Conservation (phyloP, 2,113 vertebrate genomes). For the Genyomyrus donnyi region DNA sequence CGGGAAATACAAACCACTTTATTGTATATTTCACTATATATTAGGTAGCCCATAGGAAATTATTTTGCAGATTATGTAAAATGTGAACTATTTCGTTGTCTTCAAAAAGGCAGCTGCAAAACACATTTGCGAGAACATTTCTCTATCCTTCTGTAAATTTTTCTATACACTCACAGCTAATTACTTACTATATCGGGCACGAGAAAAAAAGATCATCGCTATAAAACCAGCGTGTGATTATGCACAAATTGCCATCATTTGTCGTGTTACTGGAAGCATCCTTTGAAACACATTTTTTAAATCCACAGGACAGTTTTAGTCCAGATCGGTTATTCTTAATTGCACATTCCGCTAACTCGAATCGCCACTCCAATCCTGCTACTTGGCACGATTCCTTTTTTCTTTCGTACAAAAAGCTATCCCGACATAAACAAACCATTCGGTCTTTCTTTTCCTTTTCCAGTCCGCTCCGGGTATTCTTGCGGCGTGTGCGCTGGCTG, state of each 20-base stretch:
- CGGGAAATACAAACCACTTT: neutral
- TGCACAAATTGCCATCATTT: neutral
- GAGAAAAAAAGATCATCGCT: neutral
- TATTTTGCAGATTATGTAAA: neutral
- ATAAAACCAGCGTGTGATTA: neutral
- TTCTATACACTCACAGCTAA: neutral
- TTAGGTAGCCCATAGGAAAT: neutral
- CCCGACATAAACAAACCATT: constrained; percentile 8
- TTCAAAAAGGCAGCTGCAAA: neutral
- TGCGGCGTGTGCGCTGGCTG: constrained; percentile 35
- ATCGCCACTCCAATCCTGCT: constrained; percentile 31
- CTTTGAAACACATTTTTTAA: constrained; percentile 1
- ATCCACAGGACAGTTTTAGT: neutral
- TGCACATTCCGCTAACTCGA: constrained; percentile 59
- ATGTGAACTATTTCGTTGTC: neutral
- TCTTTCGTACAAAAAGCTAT: constrained; percentile 14
- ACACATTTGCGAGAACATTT: neutral
- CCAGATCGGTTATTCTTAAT: constrained; percentile 39
- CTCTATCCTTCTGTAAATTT: neutral
- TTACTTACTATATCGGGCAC: neutral
- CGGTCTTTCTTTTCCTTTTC: constrained; percentile 28
- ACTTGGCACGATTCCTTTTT: constrained; percentile 24
- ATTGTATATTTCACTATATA: neutral
- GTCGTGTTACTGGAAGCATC: neutral
- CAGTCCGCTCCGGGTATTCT: constrained; percentile 48